A percentile compares a stretch with the other conserved stretches of the same genome.
phyloP scores from a whole-genome alignment of 2,113 vertebrate genomes.

The Eonycteris spelaea region DNA sequence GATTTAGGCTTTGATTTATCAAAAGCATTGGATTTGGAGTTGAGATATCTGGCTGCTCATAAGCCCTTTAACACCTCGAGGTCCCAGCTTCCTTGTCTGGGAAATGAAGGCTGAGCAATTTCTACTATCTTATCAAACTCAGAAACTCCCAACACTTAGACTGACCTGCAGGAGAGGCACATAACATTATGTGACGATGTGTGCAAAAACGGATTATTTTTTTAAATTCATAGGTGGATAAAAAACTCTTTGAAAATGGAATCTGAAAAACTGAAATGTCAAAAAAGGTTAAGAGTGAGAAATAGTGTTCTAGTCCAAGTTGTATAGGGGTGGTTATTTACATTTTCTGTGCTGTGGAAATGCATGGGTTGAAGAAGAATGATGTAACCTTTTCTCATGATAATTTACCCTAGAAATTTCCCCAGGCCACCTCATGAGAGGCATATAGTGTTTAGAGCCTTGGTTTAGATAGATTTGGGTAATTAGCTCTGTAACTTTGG shows the following conservation, averaged over 20 bases:
- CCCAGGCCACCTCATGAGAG: not conserved
- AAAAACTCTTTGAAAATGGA: not conserved
- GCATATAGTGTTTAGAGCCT: not conserved
- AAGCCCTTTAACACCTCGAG: not conserved
- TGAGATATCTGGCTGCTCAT: not conserved
- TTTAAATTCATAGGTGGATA: not conserved
- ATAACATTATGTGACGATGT: too few relatives aligned
- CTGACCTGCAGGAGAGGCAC: not conserved
- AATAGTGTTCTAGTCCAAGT: not conserved
- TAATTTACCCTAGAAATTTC: not conserved
- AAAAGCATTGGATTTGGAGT: not conserved
- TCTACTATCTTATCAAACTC: not conserved
- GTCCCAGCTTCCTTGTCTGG: not conserved
- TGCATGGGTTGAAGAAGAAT: not conserved
- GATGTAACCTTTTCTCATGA: not conserved
- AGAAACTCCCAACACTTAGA: not conserved
- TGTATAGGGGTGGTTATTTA: too few relatives aligned
- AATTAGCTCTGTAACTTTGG: not conserved
- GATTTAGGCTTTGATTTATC: not conserved
- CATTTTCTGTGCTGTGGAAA: not conserved
- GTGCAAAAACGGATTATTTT: not conserved
- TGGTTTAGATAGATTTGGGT: not conserved
- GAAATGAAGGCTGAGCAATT: not conserved
- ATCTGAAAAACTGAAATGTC: not conserved
- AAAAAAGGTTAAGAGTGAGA: not conserved